phyloP scores from a whole-genome alignment of 2,888 invertebrate species.

The Ormyrus pomaceus region DNA sequence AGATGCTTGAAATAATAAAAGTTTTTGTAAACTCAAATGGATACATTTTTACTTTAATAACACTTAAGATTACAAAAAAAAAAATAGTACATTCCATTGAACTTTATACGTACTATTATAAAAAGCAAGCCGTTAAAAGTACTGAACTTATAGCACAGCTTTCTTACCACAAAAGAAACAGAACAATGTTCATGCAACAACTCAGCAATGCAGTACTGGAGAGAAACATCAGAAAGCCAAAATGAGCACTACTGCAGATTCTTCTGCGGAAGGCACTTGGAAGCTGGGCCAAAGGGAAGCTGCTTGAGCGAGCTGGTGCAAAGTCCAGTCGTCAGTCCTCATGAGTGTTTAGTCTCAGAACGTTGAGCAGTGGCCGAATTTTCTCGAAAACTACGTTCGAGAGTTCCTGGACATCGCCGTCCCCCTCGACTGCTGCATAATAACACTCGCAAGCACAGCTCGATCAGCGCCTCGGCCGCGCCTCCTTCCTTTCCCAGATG shows the following conservation, averaged over 20 bases:
- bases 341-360: constrained; percentile 8
- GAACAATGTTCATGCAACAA: background rate
- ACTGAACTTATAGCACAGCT: background rate
- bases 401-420: constrained; percentile 15
- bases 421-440: constrained; percentile 33
- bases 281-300: background rate
- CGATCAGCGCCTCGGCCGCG: too few species aligned
- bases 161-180: constrained; percentile 6
- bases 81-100: constrained; percentile 1
- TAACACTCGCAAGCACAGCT: background rate
- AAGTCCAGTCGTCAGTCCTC: constrained; percentile 7
- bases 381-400: background rate
- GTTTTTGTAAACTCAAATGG: background rate
- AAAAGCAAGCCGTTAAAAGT: background rate
- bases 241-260: background rate
- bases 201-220: background rate
- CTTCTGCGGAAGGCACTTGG: constrained; percentile 33
- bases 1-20: background rate
- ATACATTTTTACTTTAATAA: too few species aligned
- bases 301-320: constrained; percentile 10
- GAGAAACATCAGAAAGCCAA: background rate
- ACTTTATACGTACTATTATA: background rate
- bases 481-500: too few species aligned
- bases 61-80: background rate
- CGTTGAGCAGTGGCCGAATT: background rate